phyloP scores from a whole-genome alignment of 2,113 vertebrate species.

The Chinchilla lanigera region DNA sequence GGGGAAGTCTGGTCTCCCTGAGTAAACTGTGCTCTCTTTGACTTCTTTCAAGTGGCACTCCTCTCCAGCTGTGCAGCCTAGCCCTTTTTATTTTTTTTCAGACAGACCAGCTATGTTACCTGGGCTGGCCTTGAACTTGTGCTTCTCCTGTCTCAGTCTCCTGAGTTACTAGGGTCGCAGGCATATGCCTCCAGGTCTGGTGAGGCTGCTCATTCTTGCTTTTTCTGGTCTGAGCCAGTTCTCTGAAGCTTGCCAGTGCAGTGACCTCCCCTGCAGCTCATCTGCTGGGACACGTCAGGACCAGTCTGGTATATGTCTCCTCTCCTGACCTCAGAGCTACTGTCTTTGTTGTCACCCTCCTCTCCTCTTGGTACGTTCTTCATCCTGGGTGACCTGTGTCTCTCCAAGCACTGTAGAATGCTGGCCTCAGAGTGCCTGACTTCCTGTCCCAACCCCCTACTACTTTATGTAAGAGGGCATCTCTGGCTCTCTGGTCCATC shows the following conservation, averaged over 20 bases:
- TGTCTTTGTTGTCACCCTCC: background rate
- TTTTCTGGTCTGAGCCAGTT: background rate
- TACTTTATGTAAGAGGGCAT: background rate
- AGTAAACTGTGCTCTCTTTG: no score
- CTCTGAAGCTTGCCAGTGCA: background rate
- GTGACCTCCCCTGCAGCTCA: background rate
- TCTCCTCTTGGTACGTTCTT: background rate
- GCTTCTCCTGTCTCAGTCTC: background rate
- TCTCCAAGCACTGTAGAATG: accelerated
- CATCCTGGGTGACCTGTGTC: background rate
- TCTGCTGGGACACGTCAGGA: background rate
- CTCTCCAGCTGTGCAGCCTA: background rate
- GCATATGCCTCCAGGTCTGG: background rate
- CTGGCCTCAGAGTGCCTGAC: background rate
- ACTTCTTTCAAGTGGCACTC: no score
- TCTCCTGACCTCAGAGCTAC: background rate
- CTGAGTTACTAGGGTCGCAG: background rate
- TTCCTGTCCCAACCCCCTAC: background rate
- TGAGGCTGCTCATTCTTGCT: background rate
- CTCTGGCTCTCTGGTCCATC: background rate
- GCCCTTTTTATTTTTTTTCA: background rate
- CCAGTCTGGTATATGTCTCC: accelerated
- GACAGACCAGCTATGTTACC: no score
- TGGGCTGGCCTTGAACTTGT: background rate
- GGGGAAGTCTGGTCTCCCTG: background rate